Evolutionary conservation across 2,888 invertebrate genomes (phyloP), one percentile per base, ranked within the genome.

Genomic region (Stomorhina lunata): DNA sequence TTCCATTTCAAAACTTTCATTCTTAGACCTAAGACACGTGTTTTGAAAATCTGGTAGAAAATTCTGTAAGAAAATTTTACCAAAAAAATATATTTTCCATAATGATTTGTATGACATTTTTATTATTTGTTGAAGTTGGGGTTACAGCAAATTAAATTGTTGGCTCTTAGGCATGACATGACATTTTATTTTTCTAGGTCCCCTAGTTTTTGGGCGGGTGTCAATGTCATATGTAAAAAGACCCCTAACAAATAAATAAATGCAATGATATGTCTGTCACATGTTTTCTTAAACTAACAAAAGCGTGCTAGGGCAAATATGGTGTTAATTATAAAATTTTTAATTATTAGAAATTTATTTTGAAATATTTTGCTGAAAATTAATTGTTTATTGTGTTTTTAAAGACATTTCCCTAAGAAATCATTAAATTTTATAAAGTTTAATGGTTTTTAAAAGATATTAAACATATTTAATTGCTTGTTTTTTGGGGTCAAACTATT

Each of bases 61-160:
- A 68, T 61, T 32, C 59, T 37, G 63, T 72, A 29, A 32, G 29
- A 65, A 48, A 34, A 15, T 48, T 45, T 53, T n/a, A n/a, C n/a
- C n/a, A 55, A 40, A 53, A 76, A 65, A 32, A 65, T 43, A n/a
- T 43, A 27, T 45, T 66, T 37, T 59, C 27, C 69, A 75, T 76
- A 71, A 82, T 82, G 75, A 79, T 82, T 76, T 32, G 79, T 71
- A 66, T 79, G 79, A 76, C 79, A 82, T 71, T 66, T 79, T 82
- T 76, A 79, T 82, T 82, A 79, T 82, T 79, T 82, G 79, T 79
- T 82, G 82, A 75, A 82, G 83, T 77, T 84, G 84, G 84, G 84
- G 84, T 84, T 84, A 81, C 81, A 84, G 84, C 79, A 83, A 83
- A 83, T 83, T 83, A 81, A 81, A 75, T 81, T 27, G 79, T 66